Evolutionary conservation across 2,113 vertebrate genomes (phyloP).

Genomic region (Vireo altiloquus): DNA sequence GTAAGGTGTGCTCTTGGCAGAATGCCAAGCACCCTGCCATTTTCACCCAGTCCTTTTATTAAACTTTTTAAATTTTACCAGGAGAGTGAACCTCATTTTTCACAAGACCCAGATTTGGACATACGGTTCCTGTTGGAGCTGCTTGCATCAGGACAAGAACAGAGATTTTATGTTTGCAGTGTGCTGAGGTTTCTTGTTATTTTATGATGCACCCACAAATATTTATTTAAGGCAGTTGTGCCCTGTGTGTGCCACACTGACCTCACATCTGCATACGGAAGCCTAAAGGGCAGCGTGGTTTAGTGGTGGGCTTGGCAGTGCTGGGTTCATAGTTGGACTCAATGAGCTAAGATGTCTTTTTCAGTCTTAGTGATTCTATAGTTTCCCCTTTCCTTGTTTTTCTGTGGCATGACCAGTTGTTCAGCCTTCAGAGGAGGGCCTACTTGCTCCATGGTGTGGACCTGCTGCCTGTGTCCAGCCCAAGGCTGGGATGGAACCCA

Average conservation of each 20-base stretch:
- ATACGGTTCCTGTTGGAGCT: rapidly evolving
- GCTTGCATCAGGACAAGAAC: background rate
- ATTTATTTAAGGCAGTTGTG: background rate
- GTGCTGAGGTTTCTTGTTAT: background rate
- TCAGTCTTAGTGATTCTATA: background rate
- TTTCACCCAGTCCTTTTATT: too few species aligned
- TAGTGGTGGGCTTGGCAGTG: background rate
- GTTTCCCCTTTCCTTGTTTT: background rate
- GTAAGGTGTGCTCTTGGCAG: too few species aligned
- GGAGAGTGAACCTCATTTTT: too few species aligned
- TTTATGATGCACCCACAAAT: rapidly evolving
- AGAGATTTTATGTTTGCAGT: background rate
- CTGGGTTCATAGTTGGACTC: background rate
- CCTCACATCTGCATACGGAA: background rate
- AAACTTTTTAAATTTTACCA: too few species aligned
- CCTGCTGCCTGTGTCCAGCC: background rate
- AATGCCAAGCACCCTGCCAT: too few species aligned
- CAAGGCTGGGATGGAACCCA: background rate
- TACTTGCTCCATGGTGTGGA: background rate
- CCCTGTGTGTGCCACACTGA: rapidly evolving
- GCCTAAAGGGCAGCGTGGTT: background rate
- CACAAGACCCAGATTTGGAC: rapidly evolving
- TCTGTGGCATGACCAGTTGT: background rate
- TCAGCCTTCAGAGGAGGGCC: background rate
- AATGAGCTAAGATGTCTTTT: background rate